phyloP scores from a whole-genome alignment of 2,888 invertebrate genomes.

The Pimpla rufipes region DNA sequence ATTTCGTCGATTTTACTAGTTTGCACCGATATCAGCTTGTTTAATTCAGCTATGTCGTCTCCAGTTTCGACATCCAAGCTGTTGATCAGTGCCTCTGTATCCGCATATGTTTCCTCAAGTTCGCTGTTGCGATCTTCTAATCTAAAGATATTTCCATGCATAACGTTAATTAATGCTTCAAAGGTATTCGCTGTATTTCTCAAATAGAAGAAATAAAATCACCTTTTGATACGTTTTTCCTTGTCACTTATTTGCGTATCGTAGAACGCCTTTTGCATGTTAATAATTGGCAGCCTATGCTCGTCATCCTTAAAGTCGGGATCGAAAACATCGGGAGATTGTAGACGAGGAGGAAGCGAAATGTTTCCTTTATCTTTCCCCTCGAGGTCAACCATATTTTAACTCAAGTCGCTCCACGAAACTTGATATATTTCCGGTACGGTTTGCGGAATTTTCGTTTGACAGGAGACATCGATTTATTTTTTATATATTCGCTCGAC shows the following conservation, averaged over 20 bases:
- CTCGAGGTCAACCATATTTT: slow-evolving; percentile 72
- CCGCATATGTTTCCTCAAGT: slow-evolving; percentile 66
- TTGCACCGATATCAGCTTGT: slow-evolving; percentile 70
- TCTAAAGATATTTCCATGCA: slow-evolving; percentile 65
- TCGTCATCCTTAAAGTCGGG: slow-evolving; percentile 51
- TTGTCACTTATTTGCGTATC: slow-evolving; percentile 74
- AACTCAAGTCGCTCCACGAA: neutral
- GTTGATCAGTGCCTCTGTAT: slow-evolving; percentile 57
- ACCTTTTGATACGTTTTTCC: slow-evolving; percentile 76
- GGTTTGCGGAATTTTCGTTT: neutral
- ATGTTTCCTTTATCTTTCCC: slow-evolving; percentile 71
- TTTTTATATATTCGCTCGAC: slow-evolving; percentile 15
- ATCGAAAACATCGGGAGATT: slow-evolving; percentile 69
- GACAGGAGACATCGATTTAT: slow-evolving; percentile 26
- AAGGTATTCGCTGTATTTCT: neutral
- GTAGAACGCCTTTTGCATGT: slow-evolving; percentile 78
- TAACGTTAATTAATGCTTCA: neutral
- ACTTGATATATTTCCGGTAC: neutral
- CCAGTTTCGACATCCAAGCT: slow-evolving; percentile 72
- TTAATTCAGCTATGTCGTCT: slow-evolving; percentile 73
- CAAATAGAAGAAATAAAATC: slow-evolving; percentile 21
- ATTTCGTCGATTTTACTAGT: slow-evolving; percentile 70
- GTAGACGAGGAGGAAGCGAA: slow-evolving; percentile 73
- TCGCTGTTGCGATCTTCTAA: slow-evolving; percentile 76
- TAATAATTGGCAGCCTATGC: slow-evolving; percentile 72